Evolutionary conservation across 2,888 invertebrate genomes (phyloP).

Genomic region (Sarcophaga variegata): DNA sequence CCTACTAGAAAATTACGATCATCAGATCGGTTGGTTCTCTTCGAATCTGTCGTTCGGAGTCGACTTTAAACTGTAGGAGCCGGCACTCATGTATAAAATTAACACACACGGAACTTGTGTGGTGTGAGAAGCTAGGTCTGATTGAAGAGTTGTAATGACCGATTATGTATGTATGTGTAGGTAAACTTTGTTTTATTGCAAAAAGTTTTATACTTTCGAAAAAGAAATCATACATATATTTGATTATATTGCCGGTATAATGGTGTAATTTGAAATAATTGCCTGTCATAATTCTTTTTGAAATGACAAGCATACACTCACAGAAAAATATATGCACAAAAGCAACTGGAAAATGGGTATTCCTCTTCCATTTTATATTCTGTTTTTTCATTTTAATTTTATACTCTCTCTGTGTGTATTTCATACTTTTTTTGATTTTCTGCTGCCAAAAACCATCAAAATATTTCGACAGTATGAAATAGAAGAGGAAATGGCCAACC

Average conservation of each 20-base stretch:
- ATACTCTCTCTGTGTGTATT: background rate
- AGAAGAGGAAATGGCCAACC: slow-evolving; percentile 24
- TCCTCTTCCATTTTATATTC: too few relatives aligned
- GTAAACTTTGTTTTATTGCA: background rate
- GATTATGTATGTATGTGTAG: background rate
- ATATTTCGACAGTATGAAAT: slow-evolving; percentile 34
- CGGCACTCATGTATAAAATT: too few relatives aligned
- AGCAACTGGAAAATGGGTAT: too few relatives aligned
- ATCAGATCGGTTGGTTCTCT: too few relatives aligned
- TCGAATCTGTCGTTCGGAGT: too few relatives aligned
- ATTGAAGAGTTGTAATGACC: too few relatives aligned
- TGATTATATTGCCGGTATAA: too few relatives aligned
- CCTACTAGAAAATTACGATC: too few relatives aligned
- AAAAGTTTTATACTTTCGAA: too few relatives aligned
- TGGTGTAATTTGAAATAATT: background rate
- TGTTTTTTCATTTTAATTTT: background rate
- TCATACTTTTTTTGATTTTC: background rate
- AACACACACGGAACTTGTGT: too few relatives aligned
- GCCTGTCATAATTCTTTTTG: background rate
- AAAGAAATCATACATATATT: background rate
- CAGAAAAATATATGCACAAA: background rate
- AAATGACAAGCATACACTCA: background rate
- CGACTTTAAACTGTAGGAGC: too few relatives aligned
- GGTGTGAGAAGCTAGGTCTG: too few relatives aligned
- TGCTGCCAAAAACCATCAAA: slow-evolving; percentile 37